Evolutionary conservation across 1,140 invertebrate genomes (phyloP).

Genomic region (Panagrolaimus sp.): DNA sequence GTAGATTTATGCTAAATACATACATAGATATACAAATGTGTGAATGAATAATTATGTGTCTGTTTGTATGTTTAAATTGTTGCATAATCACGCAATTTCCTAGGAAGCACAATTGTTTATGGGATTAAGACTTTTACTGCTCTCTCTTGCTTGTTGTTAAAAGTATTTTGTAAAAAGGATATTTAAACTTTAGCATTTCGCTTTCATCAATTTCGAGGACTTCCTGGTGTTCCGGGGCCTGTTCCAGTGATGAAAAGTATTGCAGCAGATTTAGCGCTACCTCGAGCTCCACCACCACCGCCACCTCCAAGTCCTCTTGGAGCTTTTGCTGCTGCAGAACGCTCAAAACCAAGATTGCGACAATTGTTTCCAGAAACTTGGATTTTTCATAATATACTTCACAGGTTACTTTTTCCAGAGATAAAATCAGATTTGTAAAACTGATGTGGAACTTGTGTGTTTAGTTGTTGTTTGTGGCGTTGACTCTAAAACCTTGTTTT

Average conservation of each 20-base stretch:
- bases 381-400: slow-evolving; percentile 14
- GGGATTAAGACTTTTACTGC: too few relatives aligned
- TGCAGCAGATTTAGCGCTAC: background rate
- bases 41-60: too few relatives aligned
- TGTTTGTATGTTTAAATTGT: too few relatives aligned
- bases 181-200: background rate
- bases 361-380: slow-evolving; percentile 29
- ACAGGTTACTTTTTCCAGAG: background rate
- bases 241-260: too few relatives aligned
- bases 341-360: slow-evolving; percentile 10
- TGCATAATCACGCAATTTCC: too few relatives aligned
- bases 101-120: too few relatives aligned
- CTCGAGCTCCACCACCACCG: background rate
- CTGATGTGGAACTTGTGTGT: too few relatives aligned
- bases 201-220: background rate
- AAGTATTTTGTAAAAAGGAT: slow-evolving; percentile 3
- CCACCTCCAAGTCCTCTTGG: background rate
- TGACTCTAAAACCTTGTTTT: too few relatives aligned
- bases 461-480: too few relatives aligned
- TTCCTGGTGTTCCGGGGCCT: too few relatives aligned
- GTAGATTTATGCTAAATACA: slow-evolving; percentile 1
- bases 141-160: background rate
- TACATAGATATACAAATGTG: too few relatives aligned
- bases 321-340: background rate
- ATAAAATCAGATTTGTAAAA: background rate